Evolutionary conservation across 2,888 invertebrate species (phyloP).

Genomic region (Brachynemurus nebulosus): DNA sequence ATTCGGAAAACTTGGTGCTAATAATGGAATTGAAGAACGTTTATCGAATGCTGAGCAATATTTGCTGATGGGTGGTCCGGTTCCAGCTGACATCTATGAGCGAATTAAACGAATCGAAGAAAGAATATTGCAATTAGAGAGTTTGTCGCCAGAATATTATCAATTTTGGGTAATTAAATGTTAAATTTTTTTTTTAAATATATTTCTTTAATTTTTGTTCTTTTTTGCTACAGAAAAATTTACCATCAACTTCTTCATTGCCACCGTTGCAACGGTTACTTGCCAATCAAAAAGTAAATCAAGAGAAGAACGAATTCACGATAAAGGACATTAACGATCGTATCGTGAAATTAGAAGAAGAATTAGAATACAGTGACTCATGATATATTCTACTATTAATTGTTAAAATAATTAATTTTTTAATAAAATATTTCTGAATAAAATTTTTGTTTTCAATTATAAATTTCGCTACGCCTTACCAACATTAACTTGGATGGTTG

Average conservation of each 20-base stretch:
- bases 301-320: too few species aligned
- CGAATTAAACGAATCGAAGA: constrained; percentile 63
- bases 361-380: too few species aligned
- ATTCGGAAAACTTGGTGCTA: constrained; percentile 25
- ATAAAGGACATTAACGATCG: too few species aligned
- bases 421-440: too few species aligned
- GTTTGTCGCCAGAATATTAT: constrained; percentile 69
- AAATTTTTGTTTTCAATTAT: too few species aligned
- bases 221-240: constrained; percentile 3
- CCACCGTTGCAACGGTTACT: background rate
- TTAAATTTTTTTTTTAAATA: too few species aligned
- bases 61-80: constrained; percentile 37
- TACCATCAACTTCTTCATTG: background rate
- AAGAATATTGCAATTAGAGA: constrained; percentile 54
- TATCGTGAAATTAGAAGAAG: too few species aligned
- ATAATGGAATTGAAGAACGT: constrained; percentile 50
- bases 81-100: constrained; percentile 48
- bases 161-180: constrained; percentile 43
- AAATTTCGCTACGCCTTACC: too few species aligned
- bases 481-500: too few species aligned
- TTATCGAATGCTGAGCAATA: constrained; percentile 48
- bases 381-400: too few species aligned
- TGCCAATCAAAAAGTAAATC: background rate
- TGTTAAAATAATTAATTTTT: too few species aligned
- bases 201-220: too few species aligned